Conservation (phyloP, 2,113 vertebrate species). For the Lates calcarifer region DNA sequence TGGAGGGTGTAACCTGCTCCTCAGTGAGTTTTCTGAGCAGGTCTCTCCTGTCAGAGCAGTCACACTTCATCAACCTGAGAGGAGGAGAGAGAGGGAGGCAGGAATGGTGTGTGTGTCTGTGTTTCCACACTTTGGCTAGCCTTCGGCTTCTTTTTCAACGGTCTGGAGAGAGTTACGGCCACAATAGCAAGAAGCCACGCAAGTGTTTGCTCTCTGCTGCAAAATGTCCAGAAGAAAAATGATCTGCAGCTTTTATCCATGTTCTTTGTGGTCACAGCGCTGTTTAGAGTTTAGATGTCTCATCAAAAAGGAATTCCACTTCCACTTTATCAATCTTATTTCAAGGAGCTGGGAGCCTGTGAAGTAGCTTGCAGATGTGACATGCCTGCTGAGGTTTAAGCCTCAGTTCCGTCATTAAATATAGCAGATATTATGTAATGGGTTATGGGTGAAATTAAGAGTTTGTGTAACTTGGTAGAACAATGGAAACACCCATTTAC, state of each 20-base stretch:
- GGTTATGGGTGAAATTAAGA: conserved; percentile 25
- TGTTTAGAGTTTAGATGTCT: conserved; percentile 74
- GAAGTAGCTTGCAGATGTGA: conserved; percentile 68
- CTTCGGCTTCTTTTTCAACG: conserved; percentile 32
- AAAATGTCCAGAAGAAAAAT: conserved; percentile 73
- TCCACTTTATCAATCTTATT: conserved; percentile 72
- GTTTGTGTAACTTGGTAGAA: conserved; percentile 38
- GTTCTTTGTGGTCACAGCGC: conserved; percentile 69
- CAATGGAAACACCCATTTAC: conserved; percentile 15
- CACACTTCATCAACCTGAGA: conserved; percentile 67
- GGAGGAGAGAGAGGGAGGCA: conserved; percentile 12
- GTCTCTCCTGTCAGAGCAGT: conserved; percentile 61
- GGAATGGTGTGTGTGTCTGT: conserved; percentile 21
- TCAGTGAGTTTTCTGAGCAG: conserved; percentile 47
- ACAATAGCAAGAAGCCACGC: conserved; percentile 72
- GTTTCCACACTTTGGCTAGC: conserved; percentile 33
- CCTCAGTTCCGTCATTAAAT: conserved; percentile 25
- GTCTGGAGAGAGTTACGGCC: conserved; percentile 74
- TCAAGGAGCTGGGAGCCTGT: conserved; percentile 24
- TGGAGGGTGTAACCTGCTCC: conserved; percentile 38
- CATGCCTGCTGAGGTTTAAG: conserved; percentile 32
- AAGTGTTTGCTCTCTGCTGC: conserved; percentile 58
- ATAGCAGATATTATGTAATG: conserved; percentile 39
- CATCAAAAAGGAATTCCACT: conserved; percentile 79
- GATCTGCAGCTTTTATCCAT: conserved; percentile 73